Percentiles rank a stretch among this genome's conserved stretches.
phyloP scores from a whole-genome alignment of 2,888 invertebrate genomes.

The Hipparchia semele region DNA sequence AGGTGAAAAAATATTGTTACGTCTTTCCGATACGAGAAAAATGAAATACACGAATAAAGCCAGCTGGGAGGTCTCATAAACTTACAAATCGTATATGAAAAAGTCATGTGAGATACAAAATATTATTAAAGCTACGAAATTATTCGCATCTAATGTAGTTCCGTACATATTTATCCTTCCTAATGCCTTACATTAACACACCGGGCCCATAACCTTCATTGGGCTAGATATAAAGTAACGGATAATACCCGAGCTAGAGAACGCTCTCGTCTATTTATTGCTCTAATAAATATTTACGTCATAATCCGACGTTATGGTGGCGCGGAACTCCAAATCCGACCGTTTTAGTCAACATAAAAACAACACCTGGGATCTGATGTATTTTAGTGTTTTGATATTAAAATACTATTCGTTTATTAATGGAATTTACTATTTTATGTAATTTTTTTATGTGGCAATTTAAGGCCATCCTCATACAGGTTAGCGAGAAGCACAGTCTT shows the following conservation, averaged over 20 bases:
- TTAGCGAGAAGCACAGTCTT: background rate
- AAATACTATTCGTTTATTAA: conserved; percentile 13
- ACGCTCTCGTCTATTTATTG: conserved; percentile 61
- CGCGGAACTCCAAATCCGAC: conserved; percentile 48
- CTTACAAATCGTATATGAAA: conserved; percentile 37
- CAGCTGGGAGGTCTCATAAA: conserved; percentile 39
- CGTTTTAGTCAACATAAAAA: conserved; percentile 42
- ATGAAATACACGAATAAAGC: conserved; percentile 33
- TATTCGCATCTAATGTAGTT: conserved; percentile 41
- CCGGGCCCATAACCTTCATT: conserved; percentile 50
- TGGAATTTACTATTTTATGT: background rate
- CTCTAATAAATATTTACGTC: conserved; percentile 69
- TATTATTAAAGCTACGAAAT: conserved; percentile 33
- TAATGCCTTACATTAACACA: conserved; percentile 48
- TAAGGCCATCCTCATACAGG: background rate
- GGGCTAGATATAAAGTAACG: conserved; percentile 53
- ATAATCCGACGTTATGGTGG: conserved; percentile 66
- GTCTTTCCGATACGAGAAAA: conserved; percentile 24
- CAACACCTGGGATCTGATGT: conserved; percentile 41
- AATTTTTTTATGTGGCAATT: background rate
- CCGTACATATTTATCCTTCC: conserved; percentile 40
- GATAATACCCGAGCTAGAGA: conserved; percentile 57
- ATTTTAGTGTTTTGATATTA: conserved; percentile 34
- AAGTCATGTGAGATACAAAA: conserved; percentile 34
- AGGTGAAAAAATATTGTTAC: conserved; percentile 24